Percentiles rank a stretch among this genome's conserved stretches.
Evolutionary conservation across 1,140 invertebrate genomes (phyloP).

Genomic region (Plutomurus gul): DNA sequence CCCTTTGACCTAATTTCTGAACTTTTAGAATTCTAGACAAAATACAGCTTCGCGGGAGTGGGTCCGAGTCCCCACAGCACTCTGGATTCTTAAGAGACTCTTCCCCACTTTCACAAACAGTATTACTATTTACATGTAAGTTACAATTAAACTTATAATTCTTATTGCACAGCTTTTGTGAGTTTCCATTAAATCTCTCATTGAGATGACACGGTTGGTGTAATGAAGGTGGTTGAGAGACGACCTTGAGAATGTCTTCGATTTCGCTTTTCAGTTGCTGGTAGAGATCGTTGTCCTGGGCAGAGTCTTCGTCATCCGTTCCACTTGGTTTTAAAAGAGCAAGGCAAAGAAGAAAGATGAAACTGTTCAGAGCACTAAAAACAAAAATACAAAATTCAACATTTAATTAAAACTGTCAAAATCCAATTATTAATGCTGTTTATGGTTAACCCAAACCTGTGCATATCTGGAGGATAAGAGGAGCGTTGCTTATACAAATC

Average conservation of each 20-base stretch:
- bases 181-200: neutral
- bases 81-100: neutral
- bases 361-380: conserved; percentile 53
- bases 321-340: conserved; percentile 55
- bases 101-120: neutral
- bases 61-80: conserved; percentile 31
- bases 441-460: too few relatives aligned
- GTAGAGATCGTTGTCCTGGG: neutral
- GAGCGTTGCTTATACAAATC: neutral
- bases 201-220: neutral
- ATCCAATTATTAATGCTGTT: neutral
- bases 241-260: neutral
- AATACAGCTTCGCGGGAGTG: conserved; percentile 56
- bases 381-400: neutral
- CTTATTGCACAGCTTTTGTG: neutral
- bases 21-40: conserved; percentile 56
- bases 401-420: neutral
- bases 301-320: neutral
- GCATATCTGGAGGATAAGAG: neutral
- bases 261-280: neutral
- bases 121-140: neutral
- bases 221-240: neutral
- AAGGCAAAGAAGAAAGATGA: conserved; percentile 57
- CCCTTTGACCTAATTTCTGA: conserved; percentile 55
- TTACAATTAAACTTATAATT: neutral